Percentiles rank a stretch among this genome's conserved stretches.
phyloP scores from a whole-genome alignment of 2,888 invertebrate genomes.

The Eristalis intricaria region DNA sequence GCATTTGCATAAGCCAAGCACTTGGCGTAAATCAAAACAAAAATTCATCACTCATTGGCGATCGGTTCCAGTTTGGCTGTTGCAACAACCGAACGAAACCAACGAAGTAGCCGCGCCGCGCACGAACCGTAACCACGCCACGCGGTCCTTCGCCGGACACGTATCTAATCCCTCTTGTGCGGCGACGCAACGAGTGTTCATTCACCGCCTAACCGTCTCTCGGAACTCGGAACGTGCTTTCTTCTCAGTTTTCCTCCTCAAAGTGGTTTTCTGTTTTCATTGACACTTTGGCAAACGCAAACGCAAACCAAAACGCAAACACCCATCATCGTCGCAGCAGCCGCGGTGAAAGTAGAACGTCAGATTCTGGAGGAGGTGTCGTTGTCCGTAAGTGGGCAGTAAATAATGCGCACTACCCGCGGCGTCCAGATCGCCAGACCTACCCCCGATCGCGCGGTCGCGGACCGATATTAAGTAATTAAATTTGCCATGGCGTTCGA shows the following conservation, averaged over 20 bases:
- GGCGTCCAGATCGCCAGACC: conserved; percentile 37
- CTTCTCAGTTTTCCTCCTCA: conserved; percentile 28
- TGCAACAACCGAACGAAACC: background rate
- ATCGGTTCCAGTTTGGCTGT: conserved; percentile 1
- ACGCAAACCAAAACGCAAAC: conserved; percentile 47
- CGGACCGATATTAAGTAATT: conserved; percentile 63
- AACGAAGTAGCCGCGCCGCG: background rate
- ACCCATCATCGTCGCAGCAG: conserved; percentile 24
- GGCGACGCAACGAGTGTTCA: conserved; percentile 40
- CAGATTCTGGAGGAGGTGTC: conserved; percentile 55
- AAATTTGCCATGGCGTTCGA: conserved; percentile 55
- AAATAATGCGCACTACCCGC: conserved; percentile 23
- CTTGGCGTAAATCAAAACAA: conserved; percentile 26
- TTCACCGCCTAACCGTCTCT: conserved; percentile 1
- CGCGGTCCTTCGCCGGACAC: conserved; percentile 7
- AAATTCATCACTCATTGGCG: conserved; percentile 14
- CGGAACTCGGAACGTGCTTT: conserved; percentile 34
- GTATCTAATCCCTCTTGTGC: background rate
- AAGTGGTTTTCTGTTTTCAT: conserved; percentile 47
- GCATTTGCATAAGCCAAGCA: conserved; percentile 34
- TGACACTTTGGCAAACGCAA: conserved; percentile 29
- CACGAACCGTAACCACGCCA: background rate
- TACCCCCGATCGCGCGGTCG: background rate
- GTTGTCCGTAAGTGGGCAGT: conserved; percentile 46
- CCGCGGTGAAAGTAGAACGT: conserved; percentile 73